Evolutionary conservation across 2,113 vertebrate species (phyloP).

Genomic region (Strix uralensis): DNA sequence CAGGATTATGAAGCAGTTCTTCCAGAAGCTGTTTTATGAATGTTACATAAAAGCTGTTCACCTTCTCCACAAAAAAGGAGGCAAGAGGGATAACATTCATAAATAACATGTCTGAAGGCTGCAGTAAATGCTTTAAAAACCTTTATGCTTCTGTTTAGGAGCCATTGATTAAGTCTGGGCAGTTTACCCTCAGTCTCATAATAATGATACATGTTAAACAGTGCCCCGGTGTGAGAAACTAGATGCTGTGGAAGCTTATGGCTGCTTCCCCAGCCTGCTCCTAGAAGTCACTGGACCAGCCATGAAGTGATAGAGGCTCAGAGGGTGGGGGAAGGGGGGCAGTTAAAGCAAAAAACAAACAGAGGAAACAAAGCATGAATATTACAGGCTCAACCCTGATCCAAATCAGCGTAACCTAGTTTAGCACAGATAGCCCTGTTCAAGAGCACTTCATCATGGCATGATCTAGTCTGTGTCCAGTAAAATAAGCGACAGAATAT

Average conservation of each 20-base stretch:
- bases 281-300: neutral
- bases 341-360: neutral
- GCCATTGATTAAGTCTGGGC: neutral
- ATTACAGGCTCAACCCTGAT: neutral
- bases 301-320: neutral
- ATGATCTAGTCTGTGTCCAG: neutral
- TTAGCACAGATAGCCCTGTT: neutral
- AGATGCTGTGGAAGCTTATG: neutral
- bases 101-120: neutral
- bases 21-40: slow-evolving; percentile 12
- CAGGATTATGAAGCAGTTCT: slow-evolving; percentile 11
- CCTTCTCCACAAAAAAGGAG: neutral
- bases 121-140: neutral
- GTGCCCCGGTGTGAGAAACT: neutral
- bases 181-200: neutral
- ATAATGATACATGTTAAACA: neutral
- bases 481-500: neutral
- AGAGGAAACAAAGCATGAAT: neutral
- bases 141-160: neutral
- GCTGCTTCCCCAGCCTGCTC: neutral
- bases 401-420: neutral
- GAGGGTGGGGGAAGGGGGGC: accelerated
- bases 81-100: neutral
- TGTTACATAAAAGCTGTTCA: slow-evolving; percentile 45
- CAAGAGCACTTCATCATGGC: neutral